Evolutionary conservation across 2,113 vertebrate genomes (phyloP).

Genomic region (Hippocampus guttulatus): DNA sequence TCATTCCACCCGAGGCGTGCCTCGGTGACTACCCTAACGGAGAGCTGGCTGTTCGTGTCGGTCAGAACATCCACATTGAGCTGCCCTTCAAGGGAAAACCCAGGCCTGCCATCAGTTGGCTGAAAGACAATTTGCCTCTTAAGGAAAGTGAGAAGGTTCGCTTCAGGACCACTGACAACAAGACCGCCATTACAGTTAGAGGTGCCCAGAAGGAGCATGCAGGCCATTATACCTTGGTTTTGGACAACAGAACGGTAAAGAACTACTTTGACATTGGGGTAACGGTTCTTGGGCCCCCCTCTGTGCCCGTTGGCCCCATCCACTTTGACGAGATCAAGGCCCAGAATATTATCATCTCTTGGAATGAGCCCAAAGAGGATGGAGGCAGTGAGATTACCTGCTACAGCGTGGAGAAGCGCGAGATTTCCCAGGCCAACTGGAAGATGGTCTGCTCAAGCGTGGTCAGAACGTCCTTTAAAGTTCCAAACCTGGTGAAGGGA

Average conservation of each 20-base stretch:
- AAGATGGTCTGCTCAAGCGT: conserved; percentile 97
- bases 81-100: conserved; percentile 96
- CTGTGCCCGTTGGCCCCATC: conserved; percentile 86
- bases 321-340: conserved; percentile 94
- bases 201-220: conserved; percentile 89
- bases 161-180: conserved; percentile 92
- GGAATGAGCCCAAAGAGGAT: conserved; percentile 87
- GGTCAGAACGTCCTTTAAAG: conserved; percentile 88
- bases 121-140: conserved; percentile 87
- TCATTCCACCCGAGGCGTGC: conserved; percentile 87
- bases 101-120: conserved; percentile 86
- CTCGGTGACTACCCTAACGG: conserved; percentile 87
- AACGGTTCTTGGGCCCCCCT: conserved; percentile 87
- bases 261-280: conserved; percentile 85
- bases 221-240: conserved; percentile 91
- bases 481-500: conserved; percentile 90
- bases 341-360: conserved; percentile 89
- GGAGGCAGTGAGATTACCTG: conserved; percentile 95
- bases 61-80: conserved; percentile 90
- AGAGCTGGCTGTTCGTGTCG: conserved; percentile 86
- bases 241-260: conserved; percentile 86
- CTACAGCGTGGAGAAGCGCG: conserved; percentile 94
- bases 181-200: conserved; percentile 86
- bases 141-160: conserved; percentile 92
- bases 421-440: conserved; percentile 93